Evolutionary conservation across 2,888 invertebrate genomes (phyloP).

Genomic region (Drosophila mimetica): DNA sequence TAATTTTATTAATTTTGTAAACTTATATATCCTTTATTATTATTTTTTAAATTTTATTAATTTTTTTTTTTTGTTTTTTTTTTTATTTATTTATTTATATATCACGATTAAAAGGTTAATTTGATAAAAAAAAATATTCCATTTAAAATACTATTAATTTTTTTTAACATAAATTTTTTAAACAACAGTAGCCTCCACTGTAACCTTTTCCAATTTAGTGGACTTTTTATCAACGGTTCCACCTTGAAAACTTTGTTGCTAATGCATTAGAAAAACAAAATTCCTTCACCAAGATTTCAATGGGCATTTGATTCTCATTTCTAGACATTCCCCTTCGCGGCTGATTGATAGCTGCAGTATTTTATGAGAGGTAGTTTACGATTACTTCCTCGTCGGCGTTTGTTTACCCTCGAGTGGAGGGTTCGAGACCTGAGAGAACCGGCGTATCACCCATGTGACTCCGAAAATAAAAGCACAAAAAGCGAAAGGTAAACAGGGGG

Average conservation of each 20-base stretch:
- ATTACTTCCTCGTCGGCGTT: conserved; percentile 28
- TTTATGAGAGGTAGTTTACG: conserved; percentile 3
- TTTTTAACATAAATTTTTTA: too few species aligned
- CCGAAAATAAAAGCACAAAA: conserved; percentile 30
- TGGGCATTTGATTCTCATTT: conserved; percentile 8
- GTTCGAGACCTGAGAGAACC: conserved; percentile 4
- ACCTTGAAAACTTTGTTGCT: neutral
- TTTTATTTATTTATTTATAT: too few species aligned
- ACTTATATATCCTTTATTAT: too few species aligned
- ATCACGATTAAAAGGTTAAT: too few species aligned
- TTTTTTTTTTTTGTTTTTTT: too few species aligned
- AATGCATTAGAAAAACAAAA: neutral
- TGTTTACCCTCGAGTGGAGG: conserved; percentile 14
- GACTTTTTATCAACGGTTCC: too few species aligned
- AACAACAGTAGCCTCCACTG: too few species aligned
- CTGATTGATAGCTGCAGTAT: conserved; percentile 17
- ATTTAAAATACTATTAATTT: too few species aligned
- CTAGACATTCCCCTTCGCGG: conserved; percentile 8
- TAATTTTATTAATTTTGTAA: too few species aligned
- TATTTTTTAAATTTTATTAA: too few species aligned
- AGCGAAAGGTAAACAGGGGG: conserved; percentile 29
- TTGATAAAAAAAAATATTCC: too few species aligned
- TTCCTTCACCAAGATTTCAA: neutral
- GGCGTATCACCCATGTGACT: conserved; percentile 35
- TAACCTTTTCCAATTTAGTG: too few species aligned